Percentiles rank a stretch among this genome's conserved stretches.
Evolutionary conservation across 2,888 invertebrate species (phyloP).

Genomic region (Protophormia terraenovae): DNA sequence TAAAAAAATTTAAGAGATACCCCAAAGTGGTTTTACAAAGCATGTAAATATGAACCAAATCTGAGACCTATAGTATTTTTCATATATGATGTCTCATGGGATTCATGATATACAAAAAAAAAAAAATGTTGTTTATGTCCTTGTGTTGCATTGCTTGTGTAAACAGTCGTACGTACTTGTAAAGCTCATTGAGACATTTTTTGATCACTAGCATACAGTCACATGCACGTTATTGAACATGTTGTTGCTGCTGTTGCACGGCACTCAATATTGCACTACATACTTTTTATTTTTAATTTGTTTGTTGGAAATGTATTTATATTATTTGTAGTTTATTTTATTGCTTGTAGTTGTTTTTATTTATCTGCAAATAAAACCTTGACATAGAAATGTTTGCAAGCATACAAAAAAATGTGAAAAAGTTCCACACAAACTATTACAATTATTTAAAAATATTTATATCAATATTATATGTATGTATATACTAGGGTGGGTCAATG

Average conservation of each 20-base stretch:
- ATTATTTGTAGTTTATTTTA: background rate
- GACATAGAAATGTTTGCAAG: conserved; percentile 37
- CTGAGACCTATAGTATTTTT: too few relatives aligned
- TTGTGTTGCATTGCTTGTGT: conserved; percentile 43
- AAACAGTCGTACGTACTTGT: conserved; percentile 10
- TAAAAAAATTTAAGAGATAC: too few relatives aligned
- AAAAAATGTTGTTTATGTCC: conserved; percentile 39
- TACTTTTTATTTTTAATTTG: background rate
- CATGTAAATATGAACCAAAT: too few relatives aligned
- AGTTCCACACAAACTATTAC: background rate
- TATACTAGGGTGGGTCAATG: too few relatives aligned
- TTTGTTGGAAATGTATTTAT: conserved; percentile 2
- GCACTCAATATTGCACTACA: background rate
- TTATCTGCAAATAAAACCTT: conserved; percentile 42
- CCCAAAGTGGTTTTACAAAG: too few relatives aligned
- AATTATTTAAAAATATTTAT: background rate
- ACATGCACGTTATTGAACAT: background rate
- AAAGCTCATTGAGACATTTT: conserved; percentile 49
- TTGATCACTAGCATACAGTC: background rate
- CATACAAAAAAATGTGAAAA: background rate
- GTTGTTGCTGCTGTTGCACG: conserved; percentile 5
- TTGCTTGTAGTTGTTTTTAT: conserved; percentile 9
- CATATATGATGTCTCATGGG: too few relatives aligned
- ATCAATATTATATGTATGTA: too few relatives aligned
- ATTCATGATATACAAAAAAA: background rate